Conservation (phyloP, 1,140 invertebrate genomes). For the Saccostrea echinata region DNA sequence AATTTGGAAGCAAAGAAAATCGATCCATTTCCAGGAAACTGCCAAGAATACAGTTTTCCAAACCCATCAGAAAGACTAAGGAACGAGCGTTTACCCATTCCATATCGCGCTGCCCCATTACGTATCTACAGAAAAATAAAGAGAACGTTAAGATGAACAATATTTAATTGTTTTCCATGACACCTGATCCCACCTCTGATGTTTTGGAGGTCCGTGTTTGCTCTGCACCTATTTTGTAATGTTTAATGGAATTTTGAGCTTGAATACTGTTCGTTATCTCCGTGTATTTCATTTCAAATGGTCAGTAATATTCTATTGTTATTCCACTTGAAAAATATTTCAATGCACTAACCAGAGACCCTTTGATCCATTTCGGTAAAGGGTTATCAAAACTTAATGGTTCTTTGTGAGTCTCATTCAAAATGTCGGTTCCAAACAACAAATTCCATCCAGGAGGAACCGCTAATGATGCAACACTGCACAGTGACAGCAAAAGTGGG, state of each 20-base stretch:
- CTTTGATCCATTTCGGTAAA: slow-evolving; percentile 60
- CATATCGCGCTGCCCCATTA: slow-evolving; percentile 72
- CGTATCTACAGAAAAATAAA: slow-evolving; percentile 66
- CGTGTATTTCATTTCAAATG: background rate
- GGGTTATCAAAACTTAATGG: slow-evolving; percentile 57
- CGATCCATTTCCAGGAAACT: slow-evolving; percentile 67
- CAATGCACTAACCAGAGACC: slow-evolving; percentile 58
- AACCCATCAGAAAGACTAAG: slow-evolving; percentile 73
- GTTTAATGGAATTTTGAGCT: no score
- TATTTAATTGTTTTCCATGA: no score
- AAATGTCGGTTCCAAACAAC: slow-evolving; percentile 14
- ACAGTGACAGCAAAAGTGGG: background rate
- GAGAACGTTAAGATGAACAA: background rate
- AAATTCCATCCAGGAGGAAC: background rate
- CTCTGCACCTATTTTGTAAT: no score
- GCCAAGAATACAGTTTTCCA: slow-evolving; percentile 72
- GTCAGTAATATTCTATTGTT: no score
- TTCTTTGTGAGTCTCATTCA: slow-evolving; percentile 53
- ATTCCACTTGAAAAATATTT: background rate
- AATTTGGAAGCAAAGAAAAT: slow-evolving; percentile 71
- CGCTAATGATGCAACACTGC: background rate
- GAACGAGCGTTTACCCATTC: slow-evolving; percentile 68
- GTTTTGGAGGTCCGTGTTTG: no score
- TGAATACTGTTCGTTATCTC: no score
- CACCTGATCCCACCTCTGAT: no score